phyloP scores from a whole-genome alignment of 2,797 vertebrate species.

The Coracias cyanogaster region DNA sequence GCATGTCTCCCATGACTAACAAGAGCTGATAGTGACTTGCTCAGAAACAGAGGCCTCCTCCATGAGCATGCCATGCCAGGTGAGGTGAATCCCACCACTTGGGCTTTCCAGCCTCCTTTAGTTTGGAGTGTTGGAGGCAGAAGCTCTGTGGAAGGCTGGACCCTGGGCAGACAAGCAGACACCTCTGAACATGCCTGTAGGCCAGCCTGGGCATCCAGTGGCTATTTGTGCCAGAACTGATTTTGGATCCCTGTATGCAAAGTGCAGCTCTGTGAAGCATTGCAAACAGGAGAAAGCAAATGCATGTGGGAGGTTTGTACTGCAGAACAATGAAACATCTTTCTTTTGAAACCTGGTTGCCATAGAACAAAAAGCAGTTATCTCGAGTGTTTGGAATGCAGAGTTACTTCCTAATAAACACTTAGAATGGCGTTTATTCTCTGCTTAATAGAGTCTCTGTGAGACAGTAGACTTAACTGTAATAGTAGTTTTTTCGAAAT shows the following conservation, averaged over 20 bases:
- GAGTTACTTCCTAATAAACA: slow-evolving; percentile 6
- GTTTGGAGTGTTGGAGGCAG: background rate
- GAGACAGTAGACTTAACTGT: background rate
- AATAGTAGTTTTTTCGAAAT: slow-evolving; percentile 4
- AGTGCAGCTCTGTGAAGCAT: background rate
- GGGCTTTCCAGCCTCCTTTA: background rate
- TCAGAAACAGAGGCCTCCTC: background rate
- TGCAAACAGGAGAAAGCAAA: background rate
- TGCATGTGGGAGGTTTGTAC: background rate
- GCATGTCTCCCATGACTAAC: background rate
- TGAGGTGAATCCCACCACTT: background rate
- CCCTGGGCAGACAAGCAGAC: background rate
- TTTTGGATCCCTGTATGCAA: background rate
- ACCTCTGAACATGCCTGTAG: background rate
- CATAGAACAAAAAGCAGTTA: background rate
- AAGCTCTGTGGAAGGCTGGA: background rate
- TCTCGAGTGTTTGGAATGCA: background rate
- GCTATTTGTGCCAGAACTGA: background rate
- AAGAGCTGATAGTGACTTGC: accelerated
- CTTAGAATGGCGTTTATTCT: background rate
- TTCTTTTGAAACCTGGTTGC: slow-evolving; percentile 3
- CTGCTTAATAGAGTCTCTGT: background rate
- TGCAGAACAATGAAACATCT: background rate
- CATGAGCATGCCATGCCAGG: accelerated
- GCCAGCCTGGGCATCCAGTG: background rate